These are phyloP conservation scores for Pyrrhosoma nymphula DNA, from an alignment of 2,888 invertebrate species.

Conservation along the genomic window DNA sequence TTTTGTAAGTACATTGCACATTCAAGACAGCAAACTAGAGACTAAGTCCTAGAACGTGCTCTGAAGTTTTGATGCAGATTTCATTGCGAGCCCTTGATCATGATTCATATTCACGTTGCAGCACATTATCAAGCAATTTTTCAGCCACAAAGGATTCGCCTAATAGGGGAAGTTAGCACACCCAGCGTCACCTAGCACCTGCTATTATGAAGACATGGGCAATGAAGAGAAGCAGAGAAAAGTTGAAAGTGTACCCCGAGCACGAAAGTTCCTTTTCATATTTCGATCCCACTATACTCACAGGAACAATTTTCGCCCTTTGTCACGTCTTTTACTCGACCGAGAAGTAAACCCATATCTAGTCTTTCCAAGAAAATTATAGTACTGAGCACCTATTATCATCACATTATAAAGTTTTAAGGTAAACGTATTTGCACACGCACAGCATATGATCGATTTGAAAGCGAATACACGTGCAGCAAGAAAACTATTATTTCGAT, in stretches of 20 bases:
- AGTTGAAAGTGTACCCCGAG: neutral
- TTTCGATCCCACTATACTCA: too few relatives aligned
- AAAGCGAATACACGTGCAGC: too few relatives aligned
- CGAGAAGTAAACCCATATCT: too few relatives aligned
- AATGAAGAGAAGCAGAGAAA: neutral
- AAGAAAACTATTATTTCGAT: too few relatives aligned
- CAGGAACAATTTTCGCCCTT: too few relatives aligned
- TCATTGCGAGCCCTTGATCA: neutral
- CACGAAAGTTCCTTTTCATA: neutral
- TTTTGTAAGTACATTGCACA: neutral
- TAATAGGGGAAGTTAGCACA: neutral
- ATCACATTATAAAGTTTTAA: too few relatives aligned
- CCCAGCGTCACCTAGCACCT: neutral
- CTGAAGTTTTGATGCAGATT: neutral
- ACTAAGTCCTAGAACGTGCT: neutral
- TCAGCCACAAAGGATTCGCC: neutral
- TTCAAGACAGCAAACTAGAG: neutral
- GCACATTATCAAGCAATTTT: neutral
- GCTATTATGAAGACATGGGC: neutral
- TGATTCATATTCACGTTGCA: neutral
- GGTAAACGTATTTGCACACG: too few relatives aligned
- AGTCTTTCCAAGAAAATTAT: too few relatives aligned
- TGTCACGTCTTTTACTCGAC: too few relatives aligned
- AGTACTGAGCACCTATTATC: too few relatives aligned
- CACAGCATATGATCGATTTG: too few relatives aligned